Base-by-base conservation (phyloP, 1,140 invertebrate genomes). In the Leptopilina boulardi region DNA sequence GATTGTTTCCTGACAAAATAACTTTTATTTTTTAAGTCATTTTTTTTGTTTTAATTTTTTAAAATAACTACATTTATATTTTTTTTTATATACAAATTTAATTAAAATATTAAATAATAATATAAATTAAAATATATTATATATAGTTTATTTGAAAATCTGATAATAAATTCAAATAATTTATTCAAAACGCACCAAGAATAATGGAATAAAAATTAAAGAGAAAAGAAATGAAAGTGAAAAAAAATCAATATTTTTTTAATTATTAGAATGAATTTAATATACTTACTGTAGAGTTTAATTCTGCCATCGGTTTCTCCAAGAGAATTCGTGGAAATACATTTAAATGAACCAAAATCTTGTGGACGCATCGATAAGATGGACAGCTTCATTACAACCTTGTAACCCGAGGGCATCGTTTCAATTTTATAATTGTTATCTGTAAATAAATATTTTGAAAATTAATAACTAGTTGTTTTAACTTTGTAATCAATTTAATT, bases 251-350 rank as follows among this genome's bases (percentile, higher is more conserved):
- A 70, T 15, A 70, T 2, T 26, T 66, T 59, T 71, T 70, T 73
- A 11, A 70, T 30, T 73, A 74, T 73, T 5, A 44, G 11, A 38
- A 38, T n/a, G 1, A 3, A 15, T 44, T n/a, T 44, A 44, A 71
- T 56, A 21, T 86, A 88, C 93, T 91, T 88, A 94, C 94, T 92
- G 80, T 94, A 93, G 54, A 95, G 79, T 82, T 92, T 90, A 82
- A 94, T 93, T 70, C 89, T 90, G 18, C 93, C 92, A 59, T 93
- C 92, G 38, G 93, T 94, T 77, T 92, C 91, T 15, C 94, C 94
- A 15, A 94, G 85, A 9, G 91, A 91, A 85, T 94, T 95, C 15
- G 92, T 93, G 4, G 93, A 92, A 71, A 94, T 91, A 80, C 94
- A 95, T 23, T 85, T 90, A 81, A 93, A 94, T 9, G 88, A 84